These are phyloP conservation scores for Sakesphorus luctuosus DNA, from an alignment of 2,113 vertebrate species.

Conservation along the genomic window DNA sequence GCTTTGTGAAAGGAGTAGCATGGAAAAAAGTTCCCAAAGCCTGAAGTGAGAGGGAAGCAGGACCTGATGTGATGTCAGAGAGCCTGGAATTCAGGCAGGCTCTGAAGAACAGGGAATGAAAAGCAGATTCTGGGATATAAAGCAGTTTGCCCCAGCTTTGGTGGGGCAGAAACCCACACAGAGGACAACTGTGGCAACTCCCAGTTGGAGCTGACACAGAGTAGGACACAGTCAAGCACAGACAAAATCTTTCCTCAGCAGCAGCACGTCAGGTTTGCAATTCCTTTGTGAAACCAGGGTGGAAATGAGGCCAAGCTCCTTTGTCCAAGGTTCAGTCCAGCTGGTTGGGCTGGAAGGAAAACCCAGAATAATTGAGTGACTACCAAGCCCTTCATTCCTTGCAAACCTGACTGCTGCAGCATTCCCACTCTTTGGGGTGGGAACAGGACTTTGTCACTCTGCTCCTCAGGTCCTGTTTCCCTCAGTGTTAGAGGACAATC, in stretches of 20 bases:
- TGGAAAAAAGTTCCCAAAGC: neutral
- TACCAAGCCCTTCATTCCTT: neutral
- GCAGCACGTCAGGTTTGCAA: neutral
- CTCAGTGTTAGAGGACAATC: neutral
- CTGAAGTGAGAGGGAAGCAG: neutral
- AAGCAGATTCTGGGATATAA: neutral
- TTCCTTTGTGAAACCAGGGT: neutral
- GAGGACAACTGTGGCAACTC: neutral
- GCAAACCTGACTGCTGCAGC: neutral
- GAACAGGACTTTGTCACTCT: neutral
- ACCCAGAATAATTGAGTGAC: neutral
- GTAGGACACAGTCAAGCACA: accelerated
- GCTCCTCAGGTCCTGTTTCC: neutral
- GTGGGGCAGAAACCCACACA: neutral
- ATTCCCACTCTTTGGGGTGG: neutral
- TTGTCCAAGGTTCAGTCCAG: neutral
- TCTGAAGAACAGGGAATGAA: neutral
- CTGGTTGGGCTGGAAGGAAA: neutral
- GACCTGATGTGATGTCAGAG: neutral
- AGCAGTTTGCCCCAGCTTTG: neutral
- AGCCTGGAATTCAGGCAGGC: neutral
- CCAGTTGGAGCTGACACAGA: neutral
- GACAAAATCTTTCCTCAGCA: neutral
- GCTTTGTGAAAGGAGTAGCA: neutral
- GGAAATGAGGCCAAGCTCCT: neutral